phyloP scores from a whole-genome alignment of 2,113 vertebrate genomes.

The Micromys minutus region DNA sequence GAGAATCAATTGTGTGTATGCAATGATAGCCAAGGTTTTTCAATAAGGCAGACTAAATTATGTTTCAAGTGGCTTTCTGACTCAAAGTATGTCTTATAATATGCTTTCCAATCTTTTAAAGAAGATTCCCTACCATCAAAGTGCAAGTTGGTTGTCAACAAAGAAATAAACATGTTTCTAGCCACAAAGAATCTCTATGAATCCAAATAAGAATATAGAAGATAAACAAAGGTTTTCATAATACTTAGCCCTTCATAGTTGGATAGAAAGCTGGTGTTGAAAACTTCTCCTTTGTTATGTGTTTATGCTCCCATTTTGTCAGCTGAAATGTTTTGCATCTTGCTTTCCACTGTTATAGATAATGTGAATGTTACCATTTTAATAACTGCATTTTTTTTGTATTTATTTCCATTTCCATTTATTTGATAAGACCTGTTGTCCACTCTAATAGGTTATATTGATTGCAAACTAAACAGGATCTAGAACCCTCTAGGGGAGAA shows the following conservation, averaged over 20 bases:
- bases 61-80: not conserved
- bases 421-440: not conserved
- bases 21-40: not conserved
- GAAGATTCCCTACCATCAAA: not conserved
- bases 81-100: not conserved
- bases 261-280: not conserved
- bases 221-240: not conserved
- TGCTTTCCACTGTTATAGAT: not conserved
- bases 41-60: not conserved
- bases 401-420: not conserved
- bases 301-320: not conserved
- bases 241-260: not conserved
- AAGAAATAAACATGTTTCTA: not conserved
- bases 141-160: not conserved
- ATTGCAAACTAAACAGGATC: not conserved
- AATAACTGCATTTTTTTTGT: not conserved
- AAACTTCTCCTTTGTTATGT: not conserved
- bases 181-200: not conserved
- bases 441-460: not conserved
- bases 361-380: not conserved
- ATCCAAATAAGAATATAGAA: not conserved
- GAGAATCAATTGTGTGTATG: not conserved
- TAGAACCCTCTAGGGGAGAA: not conserved
- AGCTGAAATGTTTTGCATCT: not conserved
- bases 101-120: not conserved